Percentiles rank a stretch among this genome's conserved stretches.
Evolutionary conservation across 2,797 vertebrate genomes (phyloP).

Genomic region (Tenualosa thibaudeaui): DNA sequence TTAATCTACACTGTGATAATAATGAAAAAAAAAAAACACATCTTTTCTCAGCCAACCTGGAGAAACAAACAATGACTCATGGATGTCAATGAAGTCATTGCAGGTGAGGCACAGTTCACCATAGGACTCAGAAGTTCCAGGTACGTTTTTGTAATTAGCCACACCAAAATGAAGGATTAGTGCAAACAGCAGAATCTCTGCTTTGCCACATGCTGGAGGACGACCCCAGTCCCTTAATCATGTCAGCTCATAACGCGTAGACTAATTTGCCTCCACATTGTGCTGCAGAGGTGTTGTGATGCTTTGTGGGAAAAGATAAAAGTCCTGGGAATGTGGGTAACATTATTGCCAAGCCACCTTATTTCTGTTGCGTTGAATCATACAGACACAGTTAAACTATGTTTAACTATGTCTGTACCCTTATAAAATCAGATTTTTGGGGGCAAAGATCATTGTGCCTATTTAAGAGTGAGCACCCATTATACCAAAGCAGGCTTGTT

Average conservation of each 20-base stretch:
- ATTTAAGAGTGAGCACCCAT: too few relatives aligned
- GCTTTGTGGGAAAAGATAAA: slow-evolving; percentile 36
- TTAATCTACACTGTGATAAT: neutral
- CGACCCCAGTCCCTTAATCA: slow-evolving; percentile 43
- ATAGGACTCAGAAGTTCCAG: slow-evolving; percentile 32
- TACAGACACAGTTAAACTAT: too few relatives aligned
- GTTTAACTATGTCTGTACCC: too few relatives aligned
- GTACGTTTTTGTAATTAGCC: slow-evolving; percentile 42
- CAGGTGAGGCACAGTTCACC: neutral
- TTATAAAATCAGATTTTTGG: too few relatives aligned
- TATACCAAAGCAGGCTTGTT: too few relatives aligned
- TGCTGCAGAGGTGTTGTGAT: slow-evolving; percentile 20
- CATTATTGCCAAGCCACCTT: too few relatives aligned
- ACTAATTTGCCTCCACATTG: slow-evolving; percentile 46
- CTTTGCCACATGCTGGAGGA: slow-evolving; percentile 27
- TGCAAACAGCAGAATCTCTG: slow-evolving; percentile 26
- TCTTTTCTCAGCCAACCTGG: neutral
- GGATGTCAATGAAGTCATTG: neutral
- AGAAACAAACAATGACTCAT: neutral
- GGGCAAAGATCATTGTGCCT: too few relatives aligned
- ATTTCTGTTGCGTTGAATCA: too few relatives aligned
- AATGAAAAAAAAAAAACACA: neutral
- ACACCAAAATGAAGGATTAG: slow-evolving; percentile 41
- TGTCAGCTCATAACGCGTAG: slow-evolving; percentile 42
- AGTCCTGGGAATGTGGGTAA: too few relatives aligned